phyloP scores from a whole-genome alignment of 1,140 invertebrate species.

The Procambarus virginalis region DNA sequence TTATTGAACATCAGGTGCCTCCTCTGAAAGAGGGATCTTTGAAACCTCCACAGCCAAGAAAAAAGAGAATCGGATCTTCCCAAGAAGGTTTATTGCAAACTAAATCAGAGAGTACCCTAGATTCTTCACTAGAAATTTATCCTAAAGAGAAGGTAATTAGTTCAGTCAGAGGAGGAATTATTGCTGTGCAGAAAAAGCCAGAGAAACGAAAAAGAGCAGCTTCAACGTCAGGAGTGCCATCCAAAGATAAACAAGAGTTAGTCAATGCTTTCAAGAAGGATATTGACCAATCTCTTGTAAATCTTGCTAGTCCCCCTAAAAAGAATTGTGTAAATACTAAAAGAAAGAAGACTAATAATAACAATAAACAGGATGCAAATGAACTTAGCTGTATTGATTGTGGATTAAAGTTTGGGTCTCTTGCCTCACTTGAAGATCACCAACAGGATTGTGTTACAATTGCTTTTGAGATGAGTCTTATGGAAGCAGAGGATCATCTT shows the following conservation, averaged over 20 bases:
- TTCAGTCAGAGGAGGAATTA: background rate
- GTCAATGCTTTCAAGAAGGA: background rate
- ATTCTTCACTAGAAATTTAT: background rate
- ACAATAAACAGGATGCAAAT: slow-evolving; percentile 16
- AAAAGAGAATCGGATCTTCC: slow-evolving; percentile 1
- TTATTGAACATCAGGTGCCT: background rate
- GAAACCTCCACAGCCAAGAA: slow-evolving; percentile 22
- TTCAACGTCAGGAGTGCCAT: slow-evolving; percentile 20
- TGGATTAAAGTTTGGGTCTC: slow-evolving; percentile 55
- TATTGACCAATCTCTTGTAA: background rate
- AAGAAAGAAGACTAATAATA: slow-evolving; percentile 31
- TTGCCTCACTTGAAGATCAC: slow-evolving; percentile 60
- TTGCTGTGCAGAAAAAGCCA: slow-evolving; percentile 22
- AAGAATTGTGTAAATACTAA: slow-evolving; percentile 28
- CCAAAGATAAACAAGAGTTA: background rate
- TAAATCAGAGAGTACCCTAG: background rate
- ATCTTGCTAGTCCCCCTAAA: background rate
- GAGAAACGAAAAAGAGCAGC: slow-evolving; percentile 47
- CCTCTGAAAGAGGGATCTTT: background rate
- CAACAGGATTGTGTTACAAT: slow-evolving; percentile 68
- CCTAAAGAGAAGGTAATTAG: background rate
- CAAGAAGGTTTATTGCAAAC: background rate
- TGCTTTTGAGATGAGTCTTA: slow-evolving; percentile 69
- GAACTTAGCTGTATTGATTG: slow-evolving; percentile 51
- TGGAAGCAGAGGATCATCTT: slow-evolving; percentile 69